Base-by-base conservation (phyloP, 2,888 invertebrate genomes). In the Rhopalosiphum nymphaeae region DNA sequence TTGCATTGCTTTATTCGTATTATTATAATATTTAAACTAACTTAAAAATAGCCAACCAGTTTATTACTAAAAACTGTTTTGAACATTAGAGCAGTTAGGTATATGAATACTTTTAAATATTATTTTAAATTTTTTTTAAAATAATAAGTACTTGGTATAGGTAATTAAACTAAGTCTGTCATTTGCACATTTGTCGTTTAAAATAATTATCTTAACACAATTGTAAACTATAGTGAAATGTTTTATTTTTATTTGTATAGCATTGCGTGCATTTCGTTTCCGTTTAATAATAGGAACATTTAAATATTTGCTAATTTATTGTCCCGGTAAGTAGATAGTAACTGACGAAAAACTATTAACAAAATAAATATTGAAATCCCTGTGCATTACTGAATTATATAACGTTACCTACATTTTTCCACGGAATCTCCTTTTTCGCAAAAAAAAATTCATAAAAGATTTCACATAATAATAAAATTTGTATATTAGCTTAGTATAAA, bases 141-240 rank as follows among this genome's bases (percentile, higher is more conserved):
- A 46, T 46, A 53, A 67, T 57, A 84, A 42, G 25, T 61, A 36
- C 3, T 46, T 26, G 16, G 67, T 78, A 78, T 78, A 36, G 49
- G 13, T 91, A 91, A 57, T 91, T 85, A 91, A 86, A 91, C n/a
- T 57, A n/a, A 86, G 57, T 91, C 49, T 93, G 53, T 78, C 61
- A 78, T 78, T 89, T 89, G 42, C 88, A 93, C 89, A 93, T 84
- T 93, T 93, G 84, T n/a, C 84, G 93, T 89, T 93, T 89, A 89
- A 84, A 93, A 89, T 93, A 89, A 89, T 93, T 92, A 87, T 91
- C n/a, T 56, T 1, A 44, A 56, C 67, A 85, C 53, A 86, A 29
- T 46, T 86, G 46, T 42, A 46, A 86, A 86, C 85, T 36, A 36
- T 36, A 67, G 2, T 36, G 16, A 67, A n/a, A 67, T 67, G n/a